These are phyloP conservation scores for Lasioglossum villosulum DNA, from an alignment of 2,888 invertebrate genomes.

Conservation along the genomic window DNA sequence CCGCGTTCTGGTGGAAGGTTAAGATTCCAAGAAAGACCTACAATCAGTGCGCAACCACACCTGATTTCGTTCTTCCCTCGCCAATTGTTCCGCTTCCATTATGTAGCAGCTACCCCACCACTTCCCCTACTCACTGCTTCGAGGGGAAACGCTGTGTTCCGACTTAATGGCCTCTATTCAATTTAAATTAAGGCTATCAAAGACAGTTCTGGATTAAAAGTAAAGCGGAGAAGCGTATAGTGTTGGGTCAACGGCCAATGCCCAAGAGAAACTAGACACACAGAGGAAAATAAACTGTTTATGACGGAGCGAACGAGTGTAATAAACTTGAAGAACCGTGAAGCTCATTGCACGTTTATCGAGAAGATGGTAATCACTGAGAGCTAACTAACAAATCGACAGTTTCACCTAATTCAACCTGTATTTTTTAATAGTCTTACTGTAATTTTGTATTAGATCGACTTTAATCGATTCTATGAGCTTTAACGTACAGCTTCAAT, in stretches of 20 bases:
- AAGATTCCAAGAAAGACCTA: not conserved
- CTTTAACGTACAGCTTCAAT: too few relatives aligned
- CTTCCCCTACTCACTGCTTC: not conserved
- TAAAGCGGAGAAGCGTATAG: not conserved
- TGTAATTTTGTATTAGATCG: too few relatives aligned
- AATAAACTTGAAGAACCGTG: not conserved
- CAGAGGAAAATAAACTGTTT: not conserved
- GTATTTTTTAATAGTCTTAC: not conserved
- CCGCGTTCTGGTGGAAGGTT: constrained; percentile 3
- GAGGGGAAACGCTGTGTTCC: not conserved
- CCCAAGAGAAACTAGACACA: not conserved
- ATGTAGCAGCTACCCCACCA: not conserved
- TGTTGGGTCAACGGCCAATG: not conserved
- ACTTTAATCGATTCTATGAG: too few relatives aligned
- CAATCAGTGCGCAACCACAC: constrained; percentile 29
- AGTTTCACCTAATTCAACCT: not conserved
- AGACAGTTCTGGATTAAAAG: not conserved
- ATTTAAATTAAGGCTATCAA: not conserved
- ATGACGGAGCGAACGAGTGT: not conserved
- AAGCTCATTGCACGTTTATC: not conserved
- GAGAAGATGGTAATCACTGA: not conserved
- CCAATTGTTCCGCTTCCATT: constrained; percentile 17
- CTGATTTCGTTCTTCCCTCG: not conserved
- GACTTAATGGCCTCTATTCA: constrained; percentile 7
- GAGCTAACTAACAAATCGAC: not conserved